Evolutionary conservation across 1,140 invertebrate species (phyloP), one percentile per base, ranked within the genome.

Genomic region (Linepithema humile): DNA sequence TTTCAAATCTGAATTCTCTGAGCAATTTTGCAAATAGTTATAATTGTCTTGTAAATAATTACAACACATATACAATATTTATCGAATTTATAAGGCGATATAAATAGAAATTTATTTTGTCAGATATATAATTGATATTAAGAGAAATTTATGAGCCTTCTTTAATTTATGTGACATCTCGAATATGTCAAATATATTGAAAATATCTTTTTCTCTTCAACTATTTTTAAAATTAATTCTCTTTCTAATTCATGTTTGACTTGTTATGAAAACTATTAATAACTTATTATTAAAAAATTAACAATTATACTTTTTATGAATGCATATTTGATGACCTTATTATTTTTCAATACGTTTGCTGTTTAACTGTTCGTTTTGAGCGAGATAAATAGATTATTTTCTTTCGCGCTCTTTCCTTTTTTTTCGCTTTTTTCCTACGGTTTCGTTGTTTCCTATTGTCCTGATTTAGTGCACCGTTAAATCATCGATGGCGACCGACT

Each of bases 391-490:
- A 69, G 62, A 43, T 48, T 59, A 9, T 26, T 74, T 55, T 40
- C 35, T 45, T 45, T 50, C 38, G 67, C n/a, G 20, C 38, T 23
- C 12, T n/a, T 6, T 82, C 10, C 60, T 20, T 59, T 29, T 57
- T 32, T 73, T 53, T 62, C 26, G 23, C 9, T 80, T 7, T 35
- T 5, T 72, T 57, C 3, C 38, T 73, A 12, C 32, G 17, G 20
- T 48, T 45, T 5, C 26, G n/a, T 64, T 50, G 10, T 62, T 62
- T 59, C 12, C n/a, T n/a, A 59, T 57, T 50, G 78, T 45, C 4
- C 23, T 86, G 86, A 84, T 87, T 88, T 84, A 87, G 45, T 53
- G 29, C 17, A 48, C 45, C 86, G 85, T 87, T 87, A 86, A 73
- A 87, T 88, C 85, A 87, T 84, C 86, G 85, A 86, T 72, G 59